Evolutionary conservation across 2,888 invertebrate species (phyloP), one percentile per base, ranked within the genome.

Genomic region (Cataglyphis albicans): DNA sequence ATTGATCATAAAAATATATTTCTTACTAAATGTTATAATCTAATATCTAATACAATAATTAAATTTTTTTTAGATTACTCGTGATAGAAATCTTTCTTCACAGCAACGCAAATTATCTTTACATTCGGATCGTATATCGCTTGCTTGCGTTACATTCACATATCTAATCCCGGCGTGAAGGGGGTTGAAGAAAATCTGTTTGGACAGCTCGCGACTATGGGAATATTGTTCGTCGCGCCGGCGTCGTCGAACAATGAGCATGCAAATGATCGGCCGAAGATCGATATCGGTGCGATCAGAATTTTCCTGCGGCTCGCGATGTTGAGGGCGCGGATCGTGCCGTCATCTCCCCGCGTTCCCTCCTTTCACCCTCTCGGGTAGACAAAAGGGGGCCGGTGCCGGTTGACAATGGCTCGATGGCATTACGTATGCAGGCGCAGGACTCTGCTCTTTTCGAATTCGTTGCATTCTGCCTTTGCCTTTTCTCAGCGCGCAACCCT

Each of bases 251-350:
- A 94, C 94, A 94, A 94, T 94, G 93, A 94, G 93, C 92, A 94
- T 94, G 94, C 94, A 94, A 94, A 94, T 94, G 94, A 94, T 94
- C 94, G 94, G 94, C 91, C 93, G 93, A 94, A 94, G 94, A 94
- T 94, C 94, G 94, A 94, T 94, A 93, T 90, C 91, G 93, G 89
- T 92, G 91, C 93, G 93, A 94, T 94, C 94, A 93, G 93, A 93
- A 94, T 94, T 94, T 93, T 93, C 93, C 93, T 92, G 92, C 92
- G 91, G 89, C 89, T 89, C 89, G 90, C 86, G 75, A 52, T 52
- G 88, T 89, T 87, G 90, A 88, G 87, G 88, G 81, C 87, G 86
- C 78, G 57, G 85, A 82, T 81, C 75, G 7, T 52, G 52, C 52
- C 52, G 7, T 12, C 44, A 44, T 15, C 44, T 67, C 63, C 81